Percentiles rank a stretch among this genome's conserved stretches.
Conservation (phyloP, 64 coral and sea anemone genomes). For the Trachythela sp. region DNA sequence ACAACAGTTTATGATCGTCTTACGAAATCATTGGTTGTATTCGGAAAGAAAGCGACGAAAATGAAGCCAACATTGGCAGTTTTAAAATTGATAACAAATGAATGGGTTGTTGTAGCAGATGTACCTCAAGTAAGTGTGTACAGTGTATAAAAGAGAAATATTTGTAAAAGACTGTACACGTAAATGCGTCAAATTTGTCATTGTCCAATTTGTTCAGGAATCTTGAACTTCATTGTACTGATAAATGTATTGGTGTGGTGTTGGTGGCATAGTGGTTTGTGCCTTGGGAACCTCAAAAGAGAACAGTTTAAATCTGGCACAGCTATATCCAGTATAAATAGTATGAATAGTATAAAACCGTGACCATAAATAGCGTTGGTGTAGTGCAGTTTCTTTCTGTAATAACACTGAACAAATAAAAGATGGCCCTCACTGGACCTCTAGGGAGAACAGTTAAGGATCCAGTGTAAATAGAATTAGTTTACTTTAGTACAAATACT, state of each 20-base stretch:
- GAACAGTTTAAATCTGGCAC: too few species aligned
- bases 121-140: neutral
- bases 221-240: too few species aligned
- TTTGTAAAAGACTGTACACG: too few species aligned
- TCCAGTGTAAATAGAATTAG: neutral
- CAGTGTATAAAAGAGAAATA: neutral
- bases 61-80: neutral
- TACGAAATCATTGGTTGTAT: conserved; percentile 65
- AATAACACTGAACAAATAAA: neutral
- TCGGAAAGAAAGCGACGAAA: conserved; percentile 71
- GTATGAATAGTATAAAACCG: too few species aligned
- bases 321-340: too few species aligned
- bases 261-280: too few species aligned
- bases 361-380: too few species aligned
- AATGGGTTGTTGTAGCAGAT: conserved; percentile 31
- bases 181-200: too few species aligned
- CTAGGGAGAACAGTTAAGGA: neutral
- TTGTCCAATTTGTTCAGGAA: too few species aligned
- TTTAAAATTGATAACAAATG: neutral
- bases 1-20: conserved; percentile 52
- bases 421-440: neutral
- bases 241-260: too few species aligned
- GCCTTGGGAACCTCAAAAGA: too few species aligned
- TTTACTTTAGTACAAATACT: neutral
- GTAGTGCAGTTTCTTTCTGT: too few species aligned